phyloP scores from a whole-genome alignment of 1,140 invertebrate species.

The Coptotermes formosanus region DNA sequence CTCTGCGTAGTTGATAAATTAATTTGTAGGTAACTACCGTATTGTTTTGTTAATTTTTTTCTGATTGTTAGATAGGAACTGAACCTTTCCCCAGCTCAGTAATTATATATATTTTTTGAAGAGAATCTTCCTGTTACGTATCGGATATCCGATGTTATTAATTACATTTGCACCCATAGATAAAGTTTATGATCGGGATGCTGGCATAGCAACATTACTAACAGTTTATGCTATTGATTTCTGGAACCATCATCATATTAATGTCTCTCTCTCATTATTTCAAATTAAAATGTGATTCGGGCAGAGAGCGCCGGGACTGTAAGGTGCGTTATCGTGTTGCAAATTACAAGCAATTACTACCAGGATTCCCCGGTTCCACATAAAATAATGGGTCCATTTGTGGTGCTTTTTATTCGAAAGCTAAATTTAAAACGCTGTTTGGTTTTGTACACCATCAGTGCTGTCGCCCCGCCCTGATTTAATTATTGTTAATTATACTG shows the following conservation, averaged over 20 bases:
- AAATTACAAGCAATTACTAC: constrained; percentile 13
- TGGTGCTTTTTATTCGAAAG: neutral
- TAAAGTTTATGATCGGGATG: too few species aligned
- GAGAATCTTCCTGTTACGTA: neutral
- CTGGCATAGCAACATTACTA: neutral
- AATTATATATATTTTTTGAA: too few species aligned
- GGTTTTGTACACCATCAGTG: neutral
- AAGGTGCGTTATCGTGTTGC: neutral
- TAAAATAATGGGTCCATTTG: neutral
- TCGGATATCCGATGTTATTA: too few species aligned
- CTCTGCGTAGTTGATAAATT: too few species aligned
- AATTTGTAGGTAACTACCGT: too few species aligned
- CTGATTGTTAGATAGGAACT: too few species aligned
- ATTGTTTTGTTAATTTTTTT: too few species aligned
- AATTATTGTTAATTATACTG: neutral
- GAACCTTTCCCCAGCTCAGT: too few species aligned
- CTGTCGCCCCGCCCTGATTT: neutral
- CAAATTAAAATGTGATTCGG: neutral
- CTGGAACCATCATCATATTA: neutral
- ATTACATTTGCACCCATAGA: neutral
- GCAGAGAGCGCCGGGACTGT: neutral
- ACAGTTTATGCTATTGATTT: neutral
- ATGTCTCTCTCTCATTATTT: constrained; percentile 13
- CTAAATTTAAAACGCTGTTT: constrained; percentile 3
- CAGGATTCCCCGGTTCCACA: neutral